These are phyloP conservation scores for Formica selysi DNA, from an alignment of 1,140 invertebrate genomes.

Conservation along the genomic window DNA sequence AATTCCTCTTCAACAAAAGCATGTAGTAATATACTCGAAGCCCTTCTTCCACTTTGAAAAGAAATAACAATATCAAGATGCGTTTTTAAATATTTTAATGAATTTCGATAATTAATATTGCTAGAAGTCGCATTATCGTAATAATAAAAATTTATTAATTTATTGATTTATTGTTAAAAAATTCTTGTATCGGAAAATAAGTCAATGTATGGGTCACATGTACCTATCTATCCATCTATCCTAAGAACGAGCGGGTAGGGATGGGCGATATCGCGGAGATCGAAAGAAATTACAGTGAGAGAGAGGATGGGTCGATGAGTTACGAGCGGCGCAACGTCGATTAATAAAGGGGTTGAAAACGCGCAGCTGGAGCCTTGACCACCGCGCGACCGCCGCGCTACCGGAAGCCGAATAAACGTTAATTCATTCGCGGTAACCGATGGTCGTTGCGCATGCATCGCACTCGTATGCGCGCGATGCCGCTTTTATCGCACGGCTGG, in stretches of 20 bases:
- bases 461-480: not conserved
- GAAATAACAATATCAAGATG: not conserved
- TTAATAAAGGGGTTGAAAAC: conserved; percentile 69
- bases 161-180: not conserved
- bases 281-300: conserved; percentile 47
- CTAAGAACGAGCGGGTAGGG: not conserved
- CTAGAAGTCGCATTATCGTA: not conserved
- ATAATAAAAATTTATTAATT: not conserved
- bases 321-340: conserved; percentile 60
- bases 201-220: not conserved
- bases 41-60: not conserved
- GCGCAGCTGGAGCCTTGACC: conserved; percentile 70
- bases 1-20: not conserved
- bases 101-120: not conserved
- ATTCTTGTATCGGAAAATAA: conserved; percentile 5
- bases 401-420: conserved; percentile 73
- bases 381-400: conserved; percentile 41
- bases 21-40: not conserved
- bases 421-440: conserved; percentile 66
- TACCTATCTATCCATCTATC: not conserved
- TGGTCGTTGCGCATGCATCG: conserved; percentile 36
- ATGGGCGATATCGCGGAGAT: not conserved
- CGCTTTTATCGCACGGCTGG: conserved; percentile 50
- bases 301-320: conserved; percentile 64
- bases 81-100: not conserved